A percentile compares a stretch with the other conserved stretches of the same genome.
These are phyloP conservation scores for Cybosia mesomella DNA, from an alignment of 2,888 invertebrate species.

Conservation along the genomic window DNA sequence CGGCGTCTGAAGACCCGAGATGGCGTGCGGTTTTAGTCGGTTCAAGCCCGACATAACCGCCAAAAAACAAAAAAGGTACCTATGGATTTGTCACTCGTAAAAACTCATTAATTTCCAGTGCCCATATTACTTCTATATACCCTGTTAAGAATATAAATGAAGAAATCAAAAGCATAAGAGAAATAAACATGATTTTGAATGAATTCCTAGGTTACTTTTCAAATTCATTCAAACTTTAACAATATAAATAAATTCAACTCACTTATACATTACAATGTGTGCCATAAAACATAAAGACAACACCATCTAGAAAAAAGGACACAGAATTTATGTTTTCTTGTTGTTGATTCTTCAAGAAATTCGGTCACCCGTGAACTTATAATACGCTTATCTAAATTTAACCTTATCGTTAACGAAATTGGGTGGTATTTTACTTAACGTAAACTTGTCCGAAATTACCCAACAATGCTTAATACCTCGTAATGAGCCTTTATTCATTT, in stretches of 20 bases:
- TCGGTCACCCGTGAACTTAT: slow-evolving; percentile 41
- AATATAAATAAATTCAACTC: slow-evolving; percentile 40
- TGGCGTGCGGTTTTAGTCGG: no score
- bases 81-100: no score
- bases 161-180: no score
- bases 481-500: slow-evolving; percentile 74
- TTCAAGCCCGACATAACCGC: no score
- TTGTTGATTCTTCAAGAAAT: slow-evolving; percentile 49
- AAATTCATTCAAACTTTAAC: slow-evolving; percentile 41
- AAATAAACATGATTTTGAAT: neutral
- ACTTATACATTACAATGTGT: slow-evolving; percentile 37
- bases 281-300: slow-evolving; percentile 43
- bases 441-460: slow-evolving; percentile 34
- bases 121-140: no score
- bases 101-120: no score
- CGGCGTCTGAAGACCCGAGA: no score
- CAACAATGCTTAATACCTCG: slow-evolving; percentile 49
- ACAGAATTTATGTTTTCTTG: slow-evolving; percentile 41
- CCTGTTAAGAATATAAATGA: no score
- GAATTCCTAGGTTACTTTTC: neutral
- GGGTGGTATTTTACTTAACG: slow-evolving; percentile 13
- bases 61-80: no score
- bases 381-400: slow-evolving; percentile 18
- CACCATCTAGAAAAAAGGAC: slow-evolving; percentile 39
- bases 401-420: accelerated